Evolutionary conservation across 2,888 invertebrate genomes (phyloP).

Genomic region (Serrognathus titanus): DNA sequence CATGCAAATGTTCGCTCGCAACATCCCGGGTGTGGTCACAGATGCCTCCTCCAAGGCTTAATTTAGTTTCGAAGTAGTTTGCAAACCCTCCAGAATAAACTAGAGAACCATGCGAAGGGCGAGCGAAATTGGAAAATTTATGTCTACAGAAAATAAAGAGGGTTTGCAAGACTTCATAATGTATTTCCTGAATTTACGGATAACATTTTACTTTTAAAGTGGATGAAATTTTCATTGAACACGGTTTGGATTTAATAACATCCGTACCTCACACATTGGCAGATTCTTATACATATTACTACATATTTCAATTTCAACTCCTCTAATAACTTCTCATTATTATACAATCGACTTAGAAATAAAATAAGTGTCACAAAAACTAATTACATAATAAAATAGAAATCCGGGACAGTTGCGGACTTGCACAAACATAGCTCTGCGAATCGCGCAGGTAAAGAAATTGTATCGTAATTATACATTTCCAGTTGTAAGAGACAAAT

Average conservation of each 20-base stretch:
- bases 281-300: too few relatives aligned
- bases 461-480: too few relatives aligned
- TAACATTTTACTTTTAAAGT: constrained; percentile 25
- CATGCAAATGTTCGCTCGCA: constrained; percentile 50
- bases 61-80: constrained; percentile 51
- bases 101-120: constrained; percentile 40
- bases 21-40: constrained; percentile 51
- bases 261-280: background rate
- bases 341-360: too few relatives aligned
- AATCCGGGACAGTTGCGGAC: too few relatives aligned
- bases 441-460: too few relatives aligned
- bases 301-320: too few relatives aligned
- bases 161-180: constrained; percentile 38
- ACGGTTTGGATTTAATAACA: constrained; percentile 10
- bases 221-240: constrained; percentile 15
- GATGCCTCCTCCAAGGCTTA: constrained; percentile 50
- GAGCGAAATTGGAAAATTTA: constrained; percentile 50
- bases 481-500: too few relatives aligned
- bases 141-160: constrained; percentile 45
- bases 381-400: too few relatives aligned
- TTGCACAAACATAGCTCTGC: too few relatives aligned
- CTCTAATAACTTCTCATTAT: too few relatives aligned
- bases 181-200: constrained; percentile 31
- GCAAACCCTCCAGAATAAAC: constrained; percentile 44
- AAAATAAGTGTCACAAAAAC: too few relatives aligned